Conservation (phyloP, 2,888 invertebrate species). For the Dryomyza anilis region DNA sequence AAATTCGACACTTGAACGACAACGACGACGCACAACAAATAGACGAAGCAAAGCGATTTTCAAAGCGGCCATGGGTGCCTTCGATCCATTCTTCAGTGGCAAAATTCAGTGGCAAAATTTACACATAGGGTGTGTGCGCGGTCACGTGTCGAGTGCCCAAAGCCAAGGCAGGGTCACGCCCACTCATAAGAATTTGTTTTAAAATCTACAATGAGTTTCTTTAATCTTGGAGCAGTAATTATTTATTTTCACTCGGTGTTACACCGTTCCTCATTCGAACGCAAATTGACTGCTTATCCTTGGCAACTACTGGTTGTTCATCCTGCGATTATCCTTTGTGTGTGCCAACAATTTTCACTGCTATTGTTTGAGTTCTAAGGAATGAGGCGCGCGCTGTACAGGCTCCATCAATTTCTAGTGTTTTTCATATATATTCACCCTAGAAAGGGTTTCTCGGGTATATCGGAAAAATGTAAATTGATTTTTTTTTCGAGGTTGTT, state of each 20-base stretch:
- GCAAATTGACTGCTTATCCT: too few relatives aligned
- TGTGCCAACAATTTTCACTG: conserved; percentile 8
- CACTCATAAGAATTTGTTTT: conserved; percentile 28
- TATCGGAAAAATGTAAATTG: conserved; percentile 6
- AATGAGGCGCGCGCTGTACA: too few relatives aligned
- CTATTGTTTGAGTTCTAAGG: not conserved
- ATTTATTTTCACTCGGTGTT: not conserved
- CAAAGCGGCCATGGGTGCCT: not conserved
- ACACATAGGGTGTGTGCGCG: too few relatives aligned
- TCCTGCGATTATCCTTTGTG: conserved; percentile 2
- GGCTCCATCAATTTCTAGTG: too few relatives aligned
- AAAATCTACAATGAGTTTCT: not conserved
- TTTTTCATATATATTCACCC: too few relatives aligned
- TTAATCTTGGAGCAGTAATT: not conserved
- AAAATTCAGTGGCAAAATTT: too few relatives aligned
- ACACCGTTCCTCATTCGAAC: too few relatives aligned
- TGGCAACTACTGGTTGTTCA: too few relatives aligned
- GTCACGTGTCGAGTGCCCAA: conserved; percentile 9
- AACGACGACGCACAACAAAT: too few relatives aligned
- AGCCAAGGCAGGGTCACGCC: conserved; percentile 37
- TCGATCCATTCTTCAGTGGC: not conserved
- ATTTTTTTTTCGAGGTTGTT: not conserved
- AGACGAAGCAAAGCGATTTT: too few relatives aligned
- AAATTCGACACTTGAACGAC: conserved; percentile 8
- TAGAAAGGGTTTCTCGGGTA: not conserved